phyloP scores from a whole-genome alignment of 2,113 vertebrate species.

The Panurus biarmicus region DNA sequence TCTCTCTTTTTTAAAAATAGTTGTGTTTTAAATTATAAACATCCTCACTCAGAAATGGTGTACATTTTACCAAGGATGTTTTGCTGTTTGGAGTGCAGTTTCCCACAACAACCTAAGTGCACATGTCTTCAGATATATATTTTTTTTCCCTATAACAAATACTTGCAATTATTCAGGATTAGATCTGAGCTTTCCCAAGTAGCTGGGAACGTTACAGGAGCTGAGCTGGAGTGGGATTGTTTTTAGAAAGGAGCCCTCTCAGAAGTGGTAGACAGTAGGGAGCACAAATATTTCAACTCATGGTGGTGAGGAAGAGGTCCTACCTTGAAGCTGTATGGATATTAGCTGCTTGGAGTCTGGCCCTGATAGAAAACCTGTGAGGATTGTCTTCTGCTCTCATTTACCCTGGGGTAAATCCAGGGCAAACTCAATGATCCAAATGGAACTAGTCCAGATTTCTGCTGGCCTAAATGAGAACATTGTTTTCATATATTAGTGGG shows the following conservation, averaged over 20 bases:
- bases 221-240: not conserved
- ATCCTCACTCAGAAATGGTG: not conserved
- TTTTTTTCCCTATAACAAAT: not conserved
- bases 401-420: constrained; percentile 1
- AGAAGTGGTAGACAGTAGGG: not conserved
- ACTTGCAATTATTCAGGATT: not conserved
- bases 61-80: not conserved
- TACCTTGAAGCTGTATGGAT: not conserved
- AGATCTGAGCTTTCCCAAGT: not conserved
- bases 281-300: not conserved
- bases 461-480: not conserved
- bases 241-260: not conserved
- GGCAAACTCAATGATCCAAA: not conserved
- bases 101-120: not conserved
- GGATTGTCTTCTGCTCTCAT: not conserved
- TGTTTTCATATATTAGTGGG: not conserved
- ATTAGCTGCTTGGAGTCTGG: not conserved
- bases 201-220: not conserved
- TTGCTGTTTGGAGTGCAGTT: not conserved
- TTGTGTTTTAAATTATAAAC: not conserved
- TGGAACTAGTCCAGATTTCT: constrained; percentile 26
- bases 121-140: not conserved
- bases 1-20: not conserved
- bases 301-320: not conserved
- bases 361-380: not conserved